Conservation (phyloP, 2,113 vertebrate species). For the Andinoacara biseriatus region DNA sequence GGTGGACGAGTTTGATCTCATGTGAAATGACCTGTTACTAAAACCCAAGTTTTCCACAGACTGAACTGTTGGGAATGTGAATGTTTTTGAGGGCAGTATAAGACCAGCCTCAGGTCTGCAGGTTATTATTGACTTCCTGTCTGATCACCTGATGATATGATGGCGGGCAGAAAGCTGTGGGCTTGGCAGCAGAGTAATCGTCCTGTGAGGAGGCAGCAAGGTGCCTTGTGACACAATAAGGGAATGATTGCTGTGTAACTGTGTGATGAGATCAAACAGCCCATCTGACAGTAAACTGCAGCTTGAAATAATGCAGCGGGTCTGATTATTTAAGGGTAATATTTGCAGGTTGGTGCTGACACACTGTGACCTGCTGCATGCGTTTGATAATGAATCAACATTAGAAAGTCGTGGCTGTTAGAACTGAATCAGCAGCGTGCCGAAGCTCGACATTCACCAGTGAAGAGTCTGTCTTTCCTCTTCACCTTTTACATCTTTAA, state of each 20-base stretch:
- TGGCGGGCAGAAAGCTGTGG: constrained; percentile 23
- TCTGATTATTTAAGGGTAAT: constrained; percentile 12
- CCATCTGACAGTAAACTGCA: not conserved
- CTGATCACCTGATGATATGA: constrained; percentile 36
- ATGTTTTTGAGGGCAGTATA: not conserved
- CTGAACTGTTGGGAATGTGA: not conserved
- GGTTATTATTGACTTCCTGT: constrained; percentile 11
- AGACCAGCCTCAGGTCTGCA: not conserved
- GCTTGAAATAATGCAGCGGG: not conserved
- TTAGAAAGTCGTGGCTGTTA: not conserved
- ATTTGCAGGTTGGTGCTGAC: not conserved
- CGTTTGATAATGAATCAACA: constrained; percentile 8
- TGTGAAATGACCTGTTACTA: not conserved
- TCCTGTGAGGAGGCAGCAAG: constrained; percentile 33
- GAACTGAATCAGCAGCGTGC: not conserved
- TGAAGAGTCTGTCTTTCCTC: not conserved
- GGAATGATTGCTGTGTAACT: constrained; percentile 16
- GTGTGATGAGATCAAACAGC: constrained; percentile 19
- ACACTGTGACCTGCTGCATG: not conserved
- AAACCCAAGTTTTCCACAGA: not conserved
- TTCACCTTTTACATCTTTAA: not conserved
- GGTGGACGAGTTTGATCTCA: too few species aligned
- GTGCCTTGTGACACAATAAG: constrained; percentile 31
- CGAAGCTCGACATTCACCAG: not conserved
- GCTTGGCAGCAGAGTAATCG: constrained; percentile 50